A percentile compares a stretch with the other conserved stretches of the same genome.
Evolutionary conservation across 2,797 vertebrate genomes (phyloP).

Genomic region (Choloepus didactylus): DNA sequence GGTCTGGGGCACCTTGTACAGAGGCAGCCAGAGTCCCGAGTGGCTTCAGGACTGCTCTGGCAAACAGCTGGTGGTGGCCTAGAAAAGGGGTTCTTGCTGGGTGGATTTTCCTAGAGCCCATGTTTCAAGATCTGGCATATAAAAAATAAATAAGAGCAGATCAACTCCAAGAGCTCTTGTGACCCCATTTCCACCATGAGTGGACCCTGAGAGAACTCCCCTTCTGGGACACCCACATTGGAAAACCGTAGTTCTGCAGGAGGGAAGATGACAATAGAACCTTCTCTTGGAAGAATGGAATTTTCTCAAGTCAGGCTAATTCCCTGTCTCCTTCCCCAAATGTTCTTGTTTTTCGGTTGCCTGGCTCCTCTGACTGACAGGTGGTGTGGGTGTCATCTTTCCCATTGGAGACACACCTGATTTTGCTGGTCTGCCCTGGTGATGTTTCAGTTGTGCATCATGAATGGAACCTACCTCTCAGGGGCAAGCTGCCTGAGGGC

Average conservation of each 20-base stretch:
- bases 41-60: not conserved
- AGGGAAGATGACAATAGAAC: not conserved
- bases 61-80: accelerated
- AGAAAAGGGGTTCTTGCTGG: accelerated
- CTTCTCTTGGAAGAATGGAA: not conserved
- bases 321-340: not conserved
- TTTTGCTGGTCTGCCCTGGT: accelerated
- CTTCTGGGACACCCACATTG: accelerated
- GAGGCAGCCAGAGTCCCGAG: not conserved
- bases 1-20: not conserved
- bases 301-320: not conserved
- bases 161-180: not conserved
- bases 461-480: not conserved
- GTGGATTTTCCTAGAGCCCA: not conserved
- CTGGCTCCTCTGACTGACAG: not conserved
- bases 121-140: not conserved
- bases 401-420: accelerated
- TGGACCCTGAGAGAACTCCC: not conserved
- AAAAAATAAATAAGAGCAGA: not conserved
- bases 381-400: accelerated
- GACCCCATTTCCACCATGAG: accelerated
- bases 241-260: not conserved
- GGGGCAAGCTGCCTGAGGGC: accelerated
- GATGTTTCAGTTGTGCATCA: accelerated
- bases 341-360: accelerated